Percentiles rank a stretch among this genome's conserved stretches.
These are phyloP conservation scores for Rhagium mordax DNA, from an alignment of 2,888 invertebrate genomes.

Conservation along the genomic window DNA sequence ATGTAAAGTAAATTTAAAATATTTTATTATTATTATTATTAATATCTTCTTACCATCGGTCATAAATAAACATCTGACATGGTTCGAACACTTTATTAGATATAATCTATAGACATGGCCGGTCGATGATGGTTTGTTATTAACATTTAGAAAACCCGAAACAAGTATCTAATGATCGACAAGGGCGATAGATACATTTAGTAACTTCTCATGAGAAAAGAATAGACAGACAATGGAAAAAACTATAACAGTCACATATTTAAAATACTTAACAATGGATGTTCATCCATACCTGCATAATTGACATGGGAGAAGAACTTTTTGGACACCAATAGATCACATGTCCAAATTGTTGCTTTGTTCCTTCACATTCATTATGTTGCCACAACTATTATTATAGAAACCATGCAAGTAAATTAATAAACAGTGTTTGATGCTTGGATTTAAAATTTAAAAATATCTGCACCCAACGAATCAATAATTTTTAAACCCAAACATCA, in stretches of 20 bases:
- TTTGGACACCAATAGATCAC: background rate
- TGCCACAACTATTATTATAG: background rate
- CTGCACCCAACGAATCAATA: background rate
- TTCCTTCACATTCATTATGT: too few species aligned
- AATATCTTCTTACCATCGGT: too few species aligned
- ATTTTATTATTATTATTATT: too few species aligned
- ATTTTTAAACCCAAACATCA: background rate
- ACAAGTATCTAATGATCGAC: background rate
- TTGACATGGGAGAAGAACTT: background rate
- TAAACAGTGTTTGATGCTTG: background rate
- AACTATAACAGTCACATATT: background rate
- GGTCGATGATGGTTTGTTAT: background rate
- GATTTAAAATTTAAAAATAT: background rate
- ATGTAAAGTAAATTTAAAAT: too few species aligned
- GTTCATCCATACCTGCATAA: background rate
- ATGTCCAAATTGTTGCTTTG: background rate
- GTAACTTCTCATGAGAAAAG: background rate
- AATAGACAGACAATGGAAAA: too few species aligned
- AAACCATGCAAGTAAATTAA: too few species aligned
- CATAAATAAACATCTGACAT: too few species aligned
- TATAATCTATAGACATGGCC: background rate
- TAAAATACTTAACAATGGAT: background rate
- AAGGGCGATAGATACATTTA: background rate
- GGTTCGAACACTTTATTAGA: background rate
- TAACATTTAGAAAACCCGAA: background rate